phyloP scores from a whole-genome alignment of 2,113 vertebrate genomes.

The Irena cyanogastra region DNA sequence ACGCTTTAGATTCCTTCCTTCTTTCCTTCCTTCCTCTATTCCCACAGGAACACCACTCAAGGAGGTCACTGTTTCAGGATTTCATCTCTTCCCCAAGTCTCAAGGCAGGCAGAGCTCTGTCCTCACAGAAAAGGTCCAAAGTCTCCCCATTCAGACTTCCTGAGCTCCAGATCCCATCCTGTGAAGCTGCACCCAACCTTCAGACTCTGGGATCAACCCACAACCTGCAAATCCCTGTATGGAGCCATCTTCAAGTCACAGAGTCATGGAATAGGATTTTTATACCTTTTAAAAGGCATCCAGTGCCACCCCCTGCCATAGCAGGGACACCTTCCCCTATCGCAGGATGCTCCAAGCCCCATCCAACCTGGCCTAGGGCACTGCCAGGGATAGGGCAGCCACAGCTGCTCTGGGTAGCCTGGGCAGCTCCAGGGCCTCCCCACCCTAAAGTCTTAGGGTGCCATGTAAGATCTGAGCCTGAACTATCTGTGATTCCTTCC shows the following conservation, averaged over 20 bases:
- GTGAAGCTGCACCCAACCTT: neutral
- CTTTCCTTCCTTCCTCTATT: neutral
- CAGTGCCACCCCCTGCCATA: neutral
- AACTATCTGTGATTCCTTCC: neutral
- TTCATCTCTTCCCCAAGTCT: neutral
- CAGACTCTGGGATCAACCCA: neutral
- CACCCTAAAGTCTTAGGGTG: neutral
- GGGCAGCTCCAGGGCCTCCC: neutral
- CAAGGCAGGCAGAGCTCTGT: neutral
- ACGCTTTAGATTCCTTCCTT: neutral
- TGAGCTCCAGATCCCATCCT: neutral
- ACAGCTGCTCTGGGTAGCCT: neutral
- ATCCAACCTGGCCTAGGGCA: neutral
- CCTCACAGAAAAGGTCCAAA: neutral
- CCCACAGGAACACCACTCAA: neutral
- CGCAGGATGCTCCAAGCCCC: rapidly evolving
- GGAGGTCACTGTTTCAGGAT: neutral
- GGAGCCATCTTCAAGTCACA: neutral
- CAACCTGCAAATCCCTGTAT: neutral
- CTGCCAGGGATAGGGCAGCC: neutral
- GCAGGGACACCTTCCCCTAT: neutral
- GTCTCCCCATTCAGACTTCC: neutral
- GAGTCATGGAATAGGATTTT: neutral
- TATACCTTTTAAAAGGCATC: neutral
- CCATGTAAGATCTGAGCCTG: neutral